phyloP scores from a whole-genome alignment of 2,888 invertebrate genomes.

The Allygus modestus region DNA sequence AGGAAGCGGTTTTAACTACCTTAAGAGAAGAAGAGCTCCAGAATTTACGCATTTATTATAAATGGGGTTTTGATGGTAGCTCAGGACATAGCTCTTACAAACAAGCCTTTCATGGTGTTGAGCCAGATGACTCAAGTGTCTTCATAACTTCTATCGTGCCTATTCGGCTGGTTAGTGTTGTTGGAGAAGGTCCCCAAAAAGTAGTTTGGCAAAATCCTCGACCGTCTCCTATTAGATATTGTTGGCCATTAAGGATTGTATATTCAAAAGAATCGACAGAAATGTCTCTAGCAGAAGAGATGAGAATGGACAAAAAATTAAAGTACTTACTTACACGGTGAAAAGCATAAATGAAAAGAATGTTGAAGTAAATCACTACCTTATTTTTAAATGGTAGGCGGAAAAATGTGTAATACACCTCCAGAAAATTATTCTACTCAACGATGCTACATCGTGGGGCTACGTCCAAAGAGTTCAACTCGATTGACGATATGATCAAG shows the following conservation, averaged over 20 bases:
- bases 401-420: conserved; percentile 62
- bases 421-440: conserved; percentile 61
- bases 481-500: conserved; percentile 46
- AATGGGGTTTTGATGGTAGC: background rate
- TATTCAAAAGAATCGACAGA: conserved; percentile 70
- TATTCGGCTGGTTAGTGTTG: conserved; percentile 68
- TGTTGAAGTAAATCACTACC: too few species aligned
- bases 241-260: conserved; percentile 71
- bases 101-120: conserved; percentile 13
- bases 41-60: background rate
- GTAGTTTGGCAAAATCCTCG: conserved; percentile 71
- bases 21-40: background rate
- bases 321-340: background rate
- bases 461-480: conserved; percentile 53
- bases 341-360: too few species aligned
- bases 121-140: conserved; percentile 54
- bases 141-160: conserved; percentile 69
- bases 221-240: conserved; percentile 70
- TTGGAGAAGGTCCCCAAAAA: conserved; percentile 62
- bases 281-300: conserved; percentile 58
- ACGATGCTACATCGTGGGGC: conserved; percentile 18
- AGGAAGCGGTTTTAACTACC: background rate
- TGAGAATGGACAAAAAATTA: conserved; percentile 54
- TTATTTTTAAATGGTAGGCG: conserved; percentile 60
- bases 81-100: conserved; percentile 7